Evolutionary conservation across 2,797 vertebrate genomes (phyloP).

Genomic region (Acipenser oxyrinchus): DNA sequence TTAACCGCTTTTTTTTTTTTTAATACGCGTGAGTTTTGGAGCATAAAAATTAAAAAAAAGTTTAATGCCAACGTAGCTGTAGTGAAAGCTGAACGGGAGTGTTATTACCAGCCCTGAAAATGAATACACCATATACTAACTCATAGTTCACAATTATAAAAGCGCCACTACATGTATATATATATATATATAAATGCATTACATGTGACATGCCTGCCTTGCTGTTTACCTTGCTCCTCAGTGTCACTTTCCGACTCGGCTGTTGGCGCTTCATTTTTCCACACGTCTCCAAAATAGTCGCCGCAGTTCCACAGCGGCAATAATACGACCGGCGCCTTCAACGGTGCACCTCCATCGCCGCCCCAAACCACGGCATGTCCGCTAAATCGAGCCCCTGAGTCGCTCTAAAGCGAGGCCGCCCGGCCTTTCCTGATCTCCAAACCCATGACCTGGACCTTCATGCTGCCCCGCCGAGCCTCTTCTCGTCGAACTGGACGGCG

Average conservation of each 20-base stretch:
- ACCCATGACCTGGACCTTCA: conserved; percentile 29
- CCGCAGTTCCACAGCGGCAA: conserved; percentile 59
- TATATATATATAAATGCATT: not conserved
- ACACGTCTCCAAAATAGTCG: conserved; percentile 45
- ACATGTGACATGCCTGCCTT: conserved; percentile 18
- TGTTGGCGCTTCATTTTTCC: conserved; percentile 40
- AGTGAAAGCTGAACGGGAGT: no score
- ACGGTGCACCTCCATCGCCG: conserved; percentile 28
- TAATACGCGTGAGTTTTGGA: no score
- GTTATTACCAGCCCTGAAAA: no score
- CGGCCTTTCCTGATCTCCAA: conserved; percentile 18
- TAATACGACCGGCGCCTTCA: conserved; percentile 51
- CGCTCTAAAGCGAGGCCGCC: conserved; percentile 21
- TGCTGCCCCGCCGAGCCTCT: conserved; percentile 14
- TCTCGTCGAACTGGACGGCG: conserved; percentile 22
- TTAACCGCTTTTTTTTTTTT: no score
- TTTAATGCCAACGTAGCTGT: no score
- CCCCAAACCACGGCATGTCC: conserved; percentile 46
- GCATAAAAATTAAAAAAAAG: no score
- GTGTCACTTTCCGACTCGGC: conserved; percentile 16
- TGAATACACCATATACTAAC: no score
- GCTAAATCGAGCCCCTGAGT: conserved; percentile 20
- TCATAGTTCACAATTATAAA: not conserved
- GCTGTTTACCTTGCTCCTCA: conserved; percentile 16
- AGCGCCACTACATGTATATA: no score